These are phyloP conservation scores for Bellardia pandia DNA, from an alignment of 2,888 invertebrate species.

Conservation along the genomic window DNA sequence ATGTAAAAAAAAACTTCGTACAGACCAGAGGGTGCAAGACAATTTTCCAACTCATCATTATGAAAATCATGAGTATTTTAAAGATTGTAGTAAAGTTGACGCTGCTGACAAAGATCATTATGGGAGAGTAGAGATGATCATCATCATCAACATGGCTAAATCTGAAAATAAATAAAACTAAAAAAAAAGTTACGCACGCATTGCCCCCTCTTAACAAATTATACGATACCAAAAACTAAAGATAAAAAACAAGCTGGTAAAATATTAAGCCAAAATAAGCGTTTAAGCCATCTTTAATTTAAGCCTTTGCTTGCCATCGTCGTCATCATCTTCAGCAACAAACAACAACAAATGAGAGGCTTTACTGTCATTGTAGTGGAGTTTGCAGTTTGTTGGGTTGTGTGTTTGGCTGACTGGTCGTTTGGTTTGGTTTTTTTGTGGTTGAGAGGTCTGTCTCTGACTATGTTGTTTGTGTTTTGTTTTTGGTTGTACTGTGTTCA, in stretches of 20 bases:
- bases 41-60: constrained; percentile 55
- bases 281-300: constrained; percentile 43
- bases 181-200: constrained; percentile 63
- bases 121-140: constrained; percentile 49
- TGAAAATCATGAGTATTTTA: constrained; percentile 44
- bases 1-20: constrained; percentile 9
- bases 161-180: background rate
- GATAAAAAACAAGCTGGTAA: constrained; percentile 37
- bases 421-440: constrained; percentile 6
- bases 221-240: constrained; percentile 28
- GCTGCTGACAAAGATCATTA: constrained; percentile 49
- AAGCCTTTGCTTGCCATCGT: constrained; percentile 35
- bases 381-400: constrained; percentile 31
- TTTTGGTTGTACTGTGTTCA: constrained; percentile 43
- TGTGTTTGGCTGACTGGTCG: background rate
- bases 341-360: constrained; percentile 27
- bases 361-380: constrained; percentile 37
- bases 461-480: constrained; percentile 20
- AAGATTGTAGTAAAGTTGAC: constrained; percentile 33
- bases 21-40: constrained; percentile 62
- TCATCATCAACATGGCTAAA: constrained; percentile 60
- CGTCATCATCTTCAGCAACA: constrained; percentile 18
- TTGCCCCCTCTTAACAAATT: constrained; percentile 46
- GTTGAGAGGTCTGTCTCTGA: constrained; percentile 39
- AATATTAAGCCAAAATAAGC: constrained; percentile 43